Conservation (phyloP, 2,797 vertebrate species). For the Euthynnus affinis region DNA sequence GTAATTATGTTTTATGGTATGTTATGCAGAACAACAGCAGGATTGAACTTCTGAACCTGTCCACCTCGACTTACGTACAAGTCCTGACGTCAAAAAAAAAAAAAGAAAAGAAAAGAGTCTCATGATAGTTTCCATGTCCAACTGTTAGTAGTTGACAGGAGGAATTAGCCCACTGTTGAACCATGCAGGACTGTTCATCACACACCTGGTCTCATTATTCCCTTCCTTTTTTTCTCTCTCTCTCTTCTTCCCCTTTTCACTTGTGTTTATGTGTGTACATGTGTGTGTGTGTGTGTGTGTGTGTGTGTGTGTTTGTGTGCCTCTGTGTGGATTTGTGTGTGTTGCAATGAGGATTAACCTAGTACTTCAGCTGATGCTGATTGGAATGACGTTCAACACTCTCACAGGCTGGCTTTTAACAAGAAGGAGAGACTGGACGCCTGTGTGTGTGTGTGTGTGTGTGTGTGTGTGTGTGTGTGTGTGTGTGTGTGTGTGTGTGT, state of each 20-base stretch:
- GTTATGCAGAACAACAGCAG: constrained; percentile 34
- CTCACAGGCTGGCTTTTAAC: constrained; percentile 49
- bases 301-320: not conserved
- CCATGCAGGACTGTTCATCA: constrained; percentile 22
- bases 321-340: constrained; percentile 56
- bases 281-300: constrained; percentile 22
- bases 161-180: constrained; percentile 44
- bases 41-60: constrained; percentile 41
- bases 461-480: not conserved
- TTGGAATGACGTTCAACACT: constrained; percentile 75
- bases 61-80: not conserved
- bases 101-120: constrained; percentile 26
- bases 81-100: constrained; percentile 40
- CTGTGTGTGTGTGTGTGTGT: no score
- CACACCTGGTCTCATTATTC: constrained; percentile 50
- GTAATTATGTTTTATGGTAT: constrained; percentile 16
- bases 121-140: constrained; percentile 39
- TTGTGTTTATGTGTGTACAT: constrained; percentile 10
- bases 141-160: constrained; percentile 51
- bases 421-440: constrained; percentile 17
- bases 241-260: not conserved
- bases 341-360: constrained; percentile 79
- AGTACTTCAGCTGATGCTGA: constrained; percentile 79
- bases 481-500: not conserved
- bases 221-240: not conserved